Percentiles rank a stretch among this genome's conserved stretches.
Conservation (phyloP, 1,140 invertebrate genomes). For the Drosophila kepulauana region DNA sequence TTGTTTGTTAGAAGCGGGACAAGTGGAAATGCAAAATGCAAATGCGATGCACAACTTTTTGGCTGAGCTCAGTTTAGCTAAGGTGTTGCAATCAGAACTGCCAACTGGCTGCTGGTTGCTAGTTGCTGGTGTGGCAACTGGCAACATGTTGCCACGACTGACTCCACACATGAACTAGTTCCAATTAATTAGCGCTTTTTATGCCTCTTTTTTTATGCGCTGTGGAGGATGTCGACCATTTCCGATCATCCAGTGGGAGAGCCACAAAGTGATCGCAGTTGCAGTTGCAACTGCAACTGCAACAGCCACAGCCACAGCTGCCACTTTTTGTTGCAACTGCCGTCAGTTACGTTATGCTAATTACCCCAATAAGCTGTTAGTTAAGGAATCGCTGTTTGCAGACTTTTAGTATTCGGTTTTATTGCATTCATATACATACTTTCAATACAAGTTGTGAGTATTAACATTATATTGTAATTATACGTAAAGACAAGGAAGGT, state of each 20-base stretch:
- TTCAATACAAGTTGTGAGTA: no score
- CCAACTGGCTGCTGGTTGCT: conserved; percentile 11
- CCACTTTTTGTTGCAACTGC: background rate
- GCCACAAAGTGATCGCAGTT: background rate
- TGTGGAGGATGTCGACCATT: conserved; percentile 7
- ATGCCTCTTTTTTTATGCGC: background rate
- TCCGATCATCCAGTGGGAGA: conserved; percentile 8
- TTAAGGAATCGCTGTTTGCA: no score
- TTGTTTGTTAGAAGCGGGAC: conserved; percentile 58
- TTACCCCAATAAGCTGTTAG: background rate
- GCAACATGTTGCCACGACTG: conserved; percentile 11
- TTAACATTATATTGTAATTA: no score
- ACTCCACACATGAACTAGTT: conserved; percentile 8
- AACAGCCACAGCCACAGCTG: background rate
- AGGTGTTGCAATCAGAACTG: conserved; percentile 49
- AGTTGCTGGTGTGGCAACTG: conserved; percentile 22
- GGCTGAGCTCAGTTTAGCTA: background rate
- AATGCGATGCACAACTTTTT: conserved; percentile 32
- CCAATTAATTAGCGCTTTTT: conserved; percentile 15
- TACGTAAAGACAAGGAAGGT: no score
- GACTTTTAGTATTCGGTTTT: no score
- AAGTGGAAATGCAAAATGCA: conserved; percentile 54
- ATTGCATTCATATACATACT: no score
- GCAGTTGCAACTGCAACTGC: background rate
- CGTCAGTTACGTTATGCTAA: background rate